Evolutionary conservation across 1,140 invertebrate species (phyloP).

Genomic region (Argopecten irradians): DNA sequence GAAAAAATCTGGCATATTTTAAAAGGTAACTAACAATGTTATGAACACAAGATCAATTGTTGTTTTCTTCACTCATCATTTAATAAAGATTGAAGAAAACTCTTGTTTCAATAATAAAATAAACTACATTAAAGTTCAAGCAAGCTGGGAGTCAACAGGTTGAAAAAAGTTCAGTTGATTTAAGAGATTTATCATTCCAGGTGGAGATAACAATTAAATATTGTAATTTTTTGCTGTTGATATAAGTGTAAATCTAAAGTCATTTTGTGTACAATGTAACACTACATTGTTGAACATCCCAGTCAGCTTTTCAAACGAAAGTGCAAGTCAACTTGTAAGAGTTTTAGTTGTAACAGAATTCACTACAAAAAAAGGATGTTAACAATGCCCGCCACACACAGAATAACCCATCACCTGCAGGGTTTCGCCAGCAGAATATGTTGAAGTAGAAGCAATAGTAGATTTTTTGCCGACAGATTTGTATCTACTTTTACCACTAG

Average conservation of each 20-base stretch:
- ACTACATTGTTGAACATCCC: neutral
- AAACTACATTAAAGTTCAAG: neutral
- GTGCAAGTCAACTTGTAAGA: neutral
- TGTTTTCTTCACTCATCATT: neutral
- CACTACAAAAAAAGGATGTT: neutral
- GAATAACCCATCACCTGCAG: neutral
- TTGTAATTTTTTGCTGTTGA: too few relatives aligned
- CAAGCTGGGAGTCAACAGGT: neutral
- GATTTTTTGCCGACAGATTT: conserved; percentile 7
- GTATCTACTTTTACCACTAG: conserved; percentile 10
- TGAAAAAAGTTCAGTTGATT: neutral
- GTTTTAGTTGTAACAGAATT: conserved; percentile 10
- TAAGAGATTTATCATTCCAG: neutral
- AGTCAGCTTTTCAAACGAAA: neutral
- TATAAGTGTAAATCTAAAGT: neutral
- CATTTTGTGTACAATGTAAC: neutral
- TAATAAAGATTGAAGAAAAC: neutral
- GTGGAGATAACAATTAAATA: too few relatives aligned
- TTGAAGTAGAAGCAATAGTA: neutral
- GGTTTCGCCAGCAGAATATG: neutral
- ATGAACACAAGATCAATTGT: neutral
- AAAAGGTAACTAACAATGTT: neutral
- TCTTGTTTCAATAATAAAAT: neutral
- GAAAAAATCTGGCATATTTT: neutral
- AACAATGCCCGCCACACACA: neutral